Evolutionary conservation across 30 jellyfish, hydroid and myxozoan genomes (phyloP), one percentile per base, ranked within the genome.

Genomic region (Turritopsis dohrnii): DNA sequence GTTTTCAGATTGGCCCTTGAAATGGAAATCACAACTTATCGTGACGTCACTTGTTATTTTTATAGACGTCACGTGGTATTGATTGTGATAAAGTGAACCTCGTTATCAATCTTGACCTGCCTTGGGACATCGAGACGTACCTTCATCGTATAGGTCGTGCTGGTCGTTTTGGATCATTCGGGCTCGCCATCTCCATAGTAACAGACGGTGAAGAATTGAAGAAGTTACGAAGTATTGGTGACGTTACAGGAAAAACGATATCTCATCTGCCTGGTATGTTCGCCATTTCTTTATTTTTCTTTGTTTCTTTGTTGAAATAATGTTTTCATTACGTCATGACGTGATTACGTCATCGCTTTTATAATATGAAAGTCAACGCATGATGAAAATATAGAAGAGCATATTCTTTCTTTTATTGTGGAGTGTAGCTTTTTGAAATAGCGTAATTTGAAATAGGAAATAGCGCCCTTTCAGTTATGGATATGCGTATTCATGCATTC

Each of bases 81-180:
- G 99, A 94, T 75, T 89, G 97, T 26, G 97, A 94, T 75, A 87
- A 86, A 71, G 96, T 94, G 30, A 91, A 89, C 84, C 82, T 94
- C 53, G 99, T 94, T 16, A 74, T 94, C 88, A 94, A 94, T 74
- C 90, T 94, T 52, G 99, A 94, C 75, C 72, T 94, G 71, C 99
- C 99, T 1, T 89, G 99, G 97, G 97, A 94, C 76, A 73, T 90
- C 19, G 99, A 94, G 52, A 94, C 99, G 23, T 94, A 94, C 72
- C 97, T 94, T 24, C 99, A 94, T 52, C 97, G 99, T 18, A 82
- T 94, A 69, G 99, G 99, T 16, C 84, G 99, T 21, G 96, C 97
- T 21, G 99, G 99, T 22, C 89, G 99, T 30, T 94, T 83, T 66
- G 99, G 99, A 1, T 81, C 89, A 23, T 80, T 84, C 53, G 99